Conservation (phyloP, 1,140 invertebrate genomes). For the Chionoecetes opilio region DNA sequence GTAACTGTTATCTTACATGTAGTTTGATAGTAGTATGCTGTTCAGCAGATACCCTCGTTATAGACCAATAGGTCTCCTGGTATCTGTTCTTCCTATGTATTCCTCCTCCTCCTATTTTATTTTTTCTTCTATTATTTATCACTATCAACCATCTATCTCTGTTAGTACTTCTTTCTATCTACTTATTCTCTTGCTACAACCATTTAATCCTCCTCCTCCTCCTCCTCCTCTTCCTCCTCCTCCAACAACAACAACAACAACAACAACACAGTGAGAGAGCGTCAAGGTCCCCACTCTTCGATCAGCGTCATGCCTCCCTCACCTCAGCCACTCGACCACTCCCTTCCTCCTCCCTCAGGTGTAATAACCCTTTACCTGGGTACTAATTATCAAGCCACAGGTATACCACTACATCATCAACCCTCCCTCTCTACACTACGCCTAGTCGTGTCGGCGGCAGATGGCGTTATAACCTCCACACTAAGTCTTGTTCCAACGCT, state of each 20-base stretch:
- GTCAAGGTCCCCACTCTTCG: background rate
- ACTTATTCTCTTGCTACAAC: background rate
- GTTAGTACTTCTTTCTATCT: no score
- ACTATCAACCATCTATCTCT: no score
- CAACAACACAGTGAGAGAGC: no score
- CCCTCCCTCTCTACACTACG: background rate
- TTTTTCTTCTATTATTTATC: background rate
- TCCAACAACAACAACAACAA: background rate
- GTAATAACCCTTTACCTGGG: slow-evolving; percentile 7
- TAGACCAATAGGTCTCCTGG: no score
- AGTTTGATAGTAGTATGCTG: no score
- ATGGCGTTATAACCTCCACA: background rate
- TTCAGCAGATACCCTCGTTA: no score
- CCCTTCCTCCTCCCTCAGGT: background rate
- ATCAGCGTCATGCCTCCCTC: background rate
- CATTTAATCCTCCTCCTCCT: background rate
- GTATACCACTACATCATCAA: background rate
- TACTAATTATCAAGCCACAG: slow-evolving; percentile 20
- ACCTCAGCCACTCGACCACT: background rate
- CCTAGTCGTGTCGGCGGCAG: background rate
- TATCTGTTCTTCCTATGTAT: background rate
- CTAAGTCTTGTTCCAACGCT: no score
- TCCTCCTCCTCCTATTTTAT: background rate
- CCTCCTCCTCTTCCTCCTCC: background rate
- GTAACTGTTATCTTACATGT: no score